Conservation (phyloP, 2,888 invertebrate species). For the Beris morrisii region DNA sequence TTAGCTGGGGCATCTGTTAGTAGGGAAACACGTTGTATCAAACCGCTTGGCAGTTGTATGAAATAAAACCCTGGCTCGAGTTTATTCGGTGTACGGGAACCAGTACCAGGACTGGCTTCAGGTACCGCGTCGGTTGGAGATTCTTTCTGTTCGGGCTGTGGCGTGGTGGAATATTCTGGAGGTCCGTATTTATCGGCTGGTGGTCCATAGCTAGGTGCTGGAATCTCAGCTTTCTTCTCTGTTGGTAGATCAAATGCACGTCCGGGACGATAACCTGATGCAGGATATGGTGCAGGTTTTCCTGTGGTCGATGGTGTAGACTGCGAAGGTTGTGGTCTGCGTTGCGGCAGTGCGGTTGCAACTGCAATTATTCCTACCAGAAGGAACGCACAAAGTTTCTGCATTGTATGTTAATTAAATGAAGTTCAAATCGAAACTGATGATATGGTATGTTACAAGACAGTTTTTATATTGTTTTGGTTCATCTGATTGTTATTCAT, state of each 20-base stretch:
- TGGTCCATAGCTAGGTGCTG: conserved; percentile 19
- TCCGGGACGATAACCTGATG: no score
- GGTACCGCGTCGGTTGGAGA: conserved; percentile 7
- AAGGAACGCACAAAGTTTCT: not conserved
- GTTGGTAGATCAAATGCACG: no score
- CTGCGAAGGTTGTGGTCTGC: conserved; percentile 9
- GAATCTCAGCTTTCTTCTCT: not conserved
- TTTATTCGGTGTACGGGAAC: not conserved
- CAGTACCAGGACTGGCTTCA: conserved; percentile 6
- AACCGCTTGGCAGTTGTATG: conserved; percentile 11
- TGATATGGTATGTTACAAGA: conserved; percentile 4
- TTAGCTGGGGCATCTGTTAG: not conserved
- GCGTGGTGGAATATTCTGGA: not conserved
- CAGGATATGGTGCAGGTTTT: not conserved
- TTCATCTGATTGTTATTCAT: conserved; percentile 9
- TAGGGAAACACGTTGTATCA: conserved; percentile 1
- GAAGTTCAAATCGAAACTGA: conserved; percentile 13
- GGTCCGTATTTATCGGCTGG: conserved; percentile 21
- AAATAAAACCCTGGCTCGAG: conserved; percentile 14
- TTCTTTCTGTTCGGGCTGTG: not conserved
- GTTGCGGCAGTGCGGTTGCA: not conserved
- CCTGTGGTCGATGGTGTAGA: not conserved
- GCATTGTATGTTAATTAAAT: conserved; percentile 3
- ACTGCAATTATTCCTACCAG: not conserved
- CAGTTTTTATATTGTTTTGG: conserved; percentile 19